These are phyloP conservation scores for Ictalurus punctatus DNA, from an alignment of 2,113 vertebrate species.

Conservation along the genomic window DNA sequence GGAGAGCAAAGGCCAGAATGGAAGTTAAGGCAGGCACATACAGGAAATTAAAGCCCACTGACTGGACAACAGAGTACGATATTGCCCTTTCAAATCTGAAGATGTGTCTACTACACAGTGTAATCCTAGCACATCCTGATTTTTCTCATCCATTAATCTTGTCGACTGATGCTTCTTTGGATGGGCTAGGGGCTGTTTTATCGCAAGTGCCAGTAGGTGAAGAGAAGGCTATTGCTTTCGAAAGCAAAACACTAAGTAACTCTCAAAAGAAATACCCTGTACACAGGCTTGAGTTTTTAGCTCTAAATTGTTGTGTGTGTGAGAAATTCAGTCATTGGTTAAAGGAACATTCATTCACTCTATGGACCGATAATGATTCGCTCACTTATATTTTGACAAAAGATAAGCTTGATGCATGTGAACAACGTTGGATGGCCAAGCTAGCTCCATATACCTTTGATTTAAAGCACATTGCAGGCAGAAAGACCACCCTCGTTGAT, in stretches of 20 bases:
- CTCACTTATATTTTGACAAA: too few species aligned
- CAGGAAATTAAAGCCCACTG: background rate
- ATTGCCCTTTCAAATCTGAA: background rate
- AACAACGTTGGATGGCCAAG: too few species aligned
- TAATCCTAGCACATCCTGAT: background rate
- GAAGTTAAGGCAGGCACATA: background rate
- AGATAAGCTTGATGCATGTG: too few species aligned
- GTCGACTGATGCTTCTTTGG: background rate
- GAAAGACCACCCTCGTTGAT: too few species aligned
- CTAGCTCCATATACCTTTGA: too few species aligned
- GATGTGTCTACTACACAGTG: background rate
- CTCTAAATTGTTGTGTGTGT: too few species aligned
- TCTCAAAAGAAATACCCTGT: too few species aligned
- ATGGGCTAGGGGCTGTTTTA: background rate
- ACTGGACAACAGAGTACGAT: conserved; percentile 1
- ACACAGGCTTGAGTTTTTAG: too few species aligned
- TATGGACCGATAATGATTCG: too few species aligned
- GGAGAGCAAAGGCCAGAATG: background rate
- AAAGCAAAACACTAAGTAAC: background rate
- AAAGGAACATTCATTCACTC: too few species aligned
- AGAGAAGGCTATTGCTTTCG: conserved; percentile 1
- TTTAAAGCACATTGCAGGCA: too few species aligned
- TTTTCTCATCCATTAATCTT: background rate
- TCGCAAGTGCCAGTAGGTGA: background rate
- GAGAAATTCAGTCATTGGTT: too few species aligned